A percentile compares a stretch with the other conserved stretches of the same genome.
phyloP scores from a whole-genome alignment of 2,113 vertebrate species.

The Monopterus albus region DNA sequence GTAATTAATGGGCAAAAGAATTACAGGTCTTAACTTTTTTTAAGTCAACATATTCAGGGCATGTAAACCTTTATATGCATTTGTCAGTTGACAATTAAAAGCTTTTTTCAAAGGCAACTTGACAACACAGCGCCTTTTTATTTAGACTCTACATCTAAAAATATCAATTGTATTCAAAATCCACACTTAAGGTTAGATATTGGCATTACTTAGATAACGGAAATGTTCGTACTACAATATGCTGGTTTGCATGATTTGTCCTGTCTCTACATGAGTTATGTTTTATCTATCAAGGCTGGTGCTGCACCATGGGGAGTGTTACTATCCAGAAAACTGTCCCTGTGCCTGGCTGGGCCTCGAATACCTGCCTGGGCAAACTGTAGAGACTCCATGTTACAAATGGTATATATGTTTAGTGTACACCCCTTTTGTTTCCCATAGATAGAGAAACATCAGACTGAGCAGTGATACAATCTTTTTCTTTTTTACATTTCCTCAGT shows the following conservation, averaged over 20 bases:
- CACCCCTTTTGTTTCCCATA: not conserved
- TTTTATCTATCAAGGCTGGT: constrained; percentile 86
- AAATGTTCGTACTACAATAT: not conserved
- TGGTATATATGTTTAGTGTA: constrained; percentile 84
- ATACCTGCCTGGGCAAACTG: constrained; percentile 93
- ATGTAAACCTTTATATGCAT: too few species aligned
- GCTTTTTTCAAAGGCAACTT: not conserved
- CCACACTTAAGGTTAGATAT: not conserved
- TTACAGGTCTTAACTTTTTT: not conserved
- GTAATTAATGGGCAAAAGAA: constrained; percentile 1
- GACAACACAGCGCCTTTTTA: too few species aligned
- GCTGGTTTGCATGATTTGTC: constrained; percentile 1
- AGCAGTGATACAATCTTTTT: not conserved
- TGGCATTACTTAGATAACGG: not conserved
- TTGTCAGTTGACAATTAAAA: not conserved
- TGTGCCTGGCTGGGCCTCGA: constrained; percentile 96
- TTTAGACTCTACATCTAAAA: not conserved
- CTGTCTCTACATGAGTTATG: constrained; percentile 21
- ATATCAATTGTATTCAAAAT: not conserved
- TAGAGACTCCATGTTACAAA: constrained; percentile 93
- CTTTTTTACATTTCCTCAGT: constrained; percentile 79
- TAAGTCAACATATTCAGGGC: not conserved
- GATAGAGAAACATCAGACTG: not conserved
- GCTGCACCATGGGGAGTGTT: constrained; percentile 93
- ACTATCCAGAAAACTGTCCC: constrained; percentile 95